phyloP scores from a whole-genome alignment of 2,113 vertebrate species.

The Microcebus griseorufus region DNA sequence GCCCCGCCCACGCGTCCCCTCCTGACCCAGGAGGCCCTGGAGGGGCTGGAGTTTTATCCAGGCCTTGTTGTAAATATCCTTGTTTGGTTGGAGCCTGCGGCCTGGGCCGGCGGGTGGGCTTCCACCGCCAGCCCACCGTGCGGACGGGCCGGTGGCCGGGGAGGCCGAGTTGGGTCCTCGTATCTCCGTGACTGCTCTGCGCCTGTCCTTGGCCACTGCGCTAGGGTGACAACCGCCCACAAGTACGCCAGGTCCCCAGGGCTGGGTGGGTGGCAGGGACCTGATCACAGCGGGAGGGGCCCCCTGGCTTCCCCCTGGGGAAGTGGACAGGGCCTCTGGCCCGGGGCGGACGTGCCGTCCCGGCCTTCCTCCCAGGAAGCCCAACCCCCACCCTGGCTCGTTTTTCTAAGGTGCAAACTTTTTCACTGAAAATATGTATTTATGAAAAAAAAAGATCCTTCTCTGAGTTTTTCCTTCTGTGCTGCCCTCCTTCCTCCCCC shows the following conservation, averaged over 20 bases:
- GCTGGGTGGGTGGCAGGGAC: not conserved
- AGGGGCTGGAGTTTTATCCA: not conserved
- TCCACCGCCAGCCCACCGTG: not conserved
- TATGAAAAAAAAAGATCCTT: slow-evolving; percentile 38
- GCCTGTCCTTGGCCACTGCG: not conserved
- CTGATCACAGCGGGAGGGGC: rapidly evolving
- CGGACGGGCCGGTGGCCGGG: rapidly evolving
- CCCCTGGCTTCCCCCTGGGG: not conserved
- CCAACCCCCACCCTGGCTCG: no score
- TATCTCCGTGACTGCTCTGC: rapidly evolving
- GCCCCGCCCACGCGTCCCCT: rapidly evolving
- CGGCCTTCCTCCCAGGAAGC: not conserved
- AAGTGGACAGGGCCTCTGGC: rapidly evolving
- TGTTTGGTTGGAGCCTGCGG: not conserved
- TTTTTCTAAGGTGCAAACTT: slow-evolving; percentile 52
- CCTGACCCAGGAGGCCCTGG: not conserved
- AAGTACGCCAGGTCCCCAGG: not conserved
- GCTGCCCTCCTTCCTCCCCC: not conserved
- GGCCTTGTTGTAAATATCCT: rapidly evolving
- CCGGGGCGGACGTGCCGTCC: not conserved
- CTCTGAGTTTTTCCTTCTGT: not conserved
- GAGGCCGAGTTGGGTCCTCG: not conserved
- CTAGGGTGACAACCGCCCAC: rapidly evolving
- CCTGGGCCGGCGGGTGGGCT: rapidly evolving
- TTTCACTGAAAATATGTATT: slow-evolving; percentile 59